Base-by-base conservation (phyloP, 2,113 vertebrate genomes). In the Takifugu bimaculatus region DNA sequence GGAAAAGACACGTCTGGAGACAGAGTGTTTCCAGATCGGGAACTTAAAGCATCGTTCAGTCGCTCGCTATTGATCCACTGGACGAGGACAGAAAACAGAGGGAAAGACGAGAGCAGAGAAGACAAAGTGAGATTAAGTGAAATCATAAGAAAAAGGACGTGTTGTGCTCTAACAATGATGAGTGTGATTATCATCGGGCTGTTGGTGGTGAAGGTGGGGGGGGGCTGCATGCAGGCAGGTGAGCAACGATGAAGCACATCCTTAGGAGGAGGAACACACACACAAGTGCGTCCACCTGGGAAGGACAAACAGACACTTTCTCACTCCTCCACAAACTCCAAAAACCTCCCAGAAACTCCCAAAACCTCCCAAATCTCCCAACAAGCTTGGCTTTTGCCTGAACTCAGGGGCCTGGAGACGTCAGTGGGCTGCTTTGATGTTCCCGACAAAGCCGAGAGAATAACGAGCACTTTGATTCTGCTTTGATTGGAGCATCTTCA, bases 391-490 rank as follows among this genome's bases (percentile, higher is more conserved):
- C 54, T 54, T 57, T 28, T 25, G 56, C 58, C 25, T 47, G 54
- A 73, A 72, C 32, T 10, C 63, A 63, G 48, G 35, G 66, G 62
- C 26, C 26, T 66, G 64, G 66, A 29, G 60, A 5, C 75, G 65
- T 76, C 68, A 65, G 72, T 76, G 65, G n/a, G 63, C 25, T 45
- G 47, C 71, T 82, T 75, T 85, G 77, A 85, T 78, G 80, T 65
- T 67, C 53, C 66, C 55, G 66, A 72, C 70, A 68, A 56, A n/a
- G 45, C 60, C 56, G 39, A 65, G 56, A 82, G 69, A 57, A 68
- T 79, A 81, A 85, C 75, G 62, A 78, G 74, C 59, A 80, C 51
- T 48, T 61, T 78, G 69, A 83, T 82, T 75, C 82, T 60, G 53
- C 51, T 68, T 65, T 77, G 81, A 81, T 75, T 78, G 65, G 67